Conservation (phyloP, 2,797 vertebrate species). For the Zenarchopterus dispar region DNA sequence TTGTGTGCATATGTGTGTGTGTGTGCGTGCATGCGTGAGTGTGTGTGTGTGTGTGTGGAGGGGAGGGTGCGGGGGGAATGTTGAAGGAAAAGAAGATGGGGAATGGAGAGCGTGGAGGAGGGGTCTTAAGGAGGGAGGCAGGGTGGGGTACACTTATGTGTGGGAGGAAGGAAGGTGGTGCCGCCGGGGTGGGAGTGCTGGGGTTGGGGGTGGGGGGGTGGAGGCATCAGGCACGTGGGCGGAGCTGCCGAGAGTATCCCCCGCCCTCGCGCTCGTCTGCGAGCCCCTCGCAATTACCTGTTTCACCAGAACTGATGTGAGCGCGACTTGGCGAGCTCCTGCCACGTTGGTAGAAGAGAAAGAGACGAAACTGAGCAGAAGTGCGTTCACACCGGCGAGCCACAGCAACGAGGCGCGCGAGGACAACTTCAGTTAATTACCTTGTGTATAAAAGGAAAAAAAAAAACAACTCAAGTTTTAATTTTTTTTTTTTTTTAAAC, state of each 20-base stretch:
- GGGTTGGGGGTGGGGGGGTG: not conserved
- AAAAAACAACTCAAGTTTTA: constrained; percentile 35
- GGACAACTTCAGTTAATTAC: constrained; percentile 28
- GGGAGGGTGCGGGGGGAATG: not conserved
- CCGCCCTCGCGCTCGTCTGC: constrained; percentile 48
- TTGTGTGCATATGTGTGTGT: not conserved
- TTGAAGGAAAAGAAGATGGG: not conserved
- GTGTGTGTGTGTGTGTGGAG: not conserved
- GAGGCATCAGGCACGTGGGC: constrained; percentile 29
- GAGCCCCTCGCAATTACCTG: constrained; percentile 72
- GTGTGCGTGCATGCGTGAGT: not conserved
- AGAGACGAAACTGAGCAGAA: constrained; percentile 38
- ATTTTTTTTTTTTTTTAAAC: not conserved
- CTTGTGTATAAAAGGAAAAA: not conserved
- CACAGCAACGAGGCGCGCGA: constrained; percentile 1
- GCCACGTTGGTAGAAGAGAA: constrained; percentile 47
- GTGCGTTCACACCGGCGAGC: constrained; percentile 13
- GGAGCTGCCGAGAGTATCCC: constrained; percentile 48
- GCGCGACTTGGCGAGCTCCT: constrained; percentile 58
- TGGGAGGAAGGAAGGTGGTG: constrained; percentile 7
- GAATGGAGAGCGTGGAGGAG: not conserved
- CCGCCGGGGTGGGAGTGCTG: not conserved
- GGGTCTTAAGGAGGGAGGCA: constrained; percentile 1
- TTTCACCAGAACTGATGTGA: constrained; percentile 58
- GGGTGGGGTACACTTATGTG: constrained; percentile 21